Percentiles rank a stretch among this genome's conserved stretches.
Conservation (phyloP, 2,888 invertebrate genomes). For the Aleiodes testaceus region DNA sequence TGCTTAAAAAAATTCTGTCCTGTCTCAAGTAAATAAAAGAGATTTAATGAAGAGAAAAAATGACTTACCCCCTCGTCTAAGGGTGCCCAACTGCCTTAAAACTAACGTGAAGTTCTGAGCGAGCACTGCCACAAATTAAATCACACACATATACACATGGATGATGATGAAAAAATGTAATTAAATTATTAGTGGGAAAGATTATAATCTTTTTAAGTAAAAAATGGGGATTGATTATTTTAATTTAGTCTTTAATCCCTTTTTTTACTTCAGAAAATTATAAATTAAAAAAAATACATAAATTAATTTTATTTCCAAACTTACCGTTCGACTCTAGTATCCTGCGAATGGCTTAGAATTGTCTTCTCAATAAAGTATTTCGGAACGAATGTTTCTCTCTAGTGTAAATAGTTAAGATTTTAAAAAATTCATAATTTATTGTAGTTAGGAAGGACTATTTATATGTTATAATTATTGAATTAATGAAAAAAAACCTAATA, state of each 20-base stretch:
- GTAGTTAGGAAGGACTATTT: constrained; percentile 63
- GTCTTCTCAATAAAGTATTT: constrained; percentile 44
- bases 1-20: constrained; percentile 41
- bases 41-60: constrained; percentile 30
- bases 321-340: constrained; percentile 39
- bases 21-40: background rate
- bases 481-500: too few species aligned
- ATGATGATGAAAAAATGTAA: constrained; percentile 38
- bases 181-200: constrained; percentile 29
- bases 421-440: constrained; percentile 64
- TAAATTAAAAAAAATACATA: constrained; percentile 23
- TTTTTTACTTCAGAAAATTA: constrained; percentile 24
- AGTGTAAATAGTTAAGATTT: constrained; percentile 68
- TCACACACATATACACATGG: constrained; percentile 34
- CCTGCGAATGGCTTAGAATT: constrained; percentile 18
- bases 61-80: constrained; percentile 50
- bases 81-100: constrained; percentile 65
- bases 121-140: constrained; percentile 63
- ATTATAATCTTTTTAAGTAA: constrained; percentile 17
- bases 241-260: background rate
- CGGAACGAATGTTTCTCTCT: constrained; percentile 51
- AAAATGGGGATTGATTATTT: constrained; percentile 8
- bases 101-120: constrained; percentile 59
- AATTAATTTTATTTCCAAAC: constrained; percentile 18
- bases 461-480: constrained; percentile 52